A percentile compares a stretch with the other conserved stretches of the same genome.
phyloP scores from a whole-genome alignment of 2,113 vertebrate species.

The Gymnobelideus leadbeateri region DNA sequence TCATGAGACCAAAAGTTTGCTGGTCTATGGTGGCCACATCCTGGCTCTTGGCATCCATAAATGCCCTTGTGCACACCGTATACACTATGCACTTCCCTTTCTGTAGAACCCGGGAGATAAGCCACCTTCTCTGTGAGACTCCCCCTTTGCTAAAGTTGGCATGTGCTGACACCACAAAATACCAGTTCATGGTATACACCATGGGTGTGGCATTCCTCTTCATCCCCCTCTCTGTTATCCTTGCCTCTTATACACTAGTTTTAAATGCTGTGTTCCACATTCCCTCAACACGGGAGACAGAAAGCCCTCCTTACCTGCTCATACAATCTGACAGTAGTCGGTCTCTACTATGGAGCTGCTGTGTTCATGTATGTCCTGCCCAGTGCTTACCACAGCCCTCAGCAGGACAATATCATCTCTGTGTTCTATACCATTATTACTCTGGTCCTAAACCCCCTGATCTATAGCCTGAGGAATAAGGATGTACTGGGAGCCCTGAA shows the following conservation, averaged over 20 bases:
- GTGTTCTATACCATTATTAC: slow-evolving; percentile 50
- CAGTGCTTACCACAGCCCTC: slow-evolving; percentile 20
- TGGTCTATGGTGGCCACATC: not conserved
- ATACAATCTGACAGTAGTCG: slow-evolving; percentile 60
- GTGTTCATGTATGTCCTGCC: slow-evolving; percentile 58
- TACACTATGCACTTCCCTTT: slow-evolving; percentile 68
- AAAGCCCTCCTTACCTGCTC: slow-evolving; percentile 59
- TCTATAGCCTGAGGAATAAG: slow-evolving; percentile 54
- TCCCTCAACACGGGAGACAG: slow-evolving; percentile 16
- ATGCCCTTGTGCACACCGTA: slow-evolving; percentile 52
- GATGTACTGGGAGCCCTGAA: slow-evolving; percentile 6
- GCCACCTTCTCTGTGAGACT: slow-evolving; percentile 77
- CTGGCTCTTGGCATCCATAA: slow-evolving; percentile 63
- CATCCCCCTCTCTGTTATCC: slow-evolving; percentile 43
- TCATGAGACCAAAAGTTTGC: not conserved
- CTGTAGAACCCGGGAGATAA: slow-evolving; percentile 66
- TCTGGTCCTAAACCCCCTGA: slow-evolving; percentile 42
- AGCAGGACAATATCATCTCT: slow-evolving; percentile 55
- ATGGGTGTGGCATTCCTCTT: slow-evolving; percentile 27
- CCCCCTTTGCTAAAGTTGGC: slow-evolving; percentile 51
- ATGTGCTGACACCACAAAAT: slow-evolving; percentile 29
- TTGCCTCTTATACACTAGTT: slow-evolving; percentile 52
- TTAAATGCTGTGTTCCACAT: slow-evolving; percentile 43
- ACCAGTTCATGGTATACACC: not conserved
- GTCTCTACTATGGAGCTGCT: slow-evolving; percentile 48